phyloP scores from a whole-genome alignment of 2,888 invertebrate genomes.

The Hypsopygia costalis region DNA sequence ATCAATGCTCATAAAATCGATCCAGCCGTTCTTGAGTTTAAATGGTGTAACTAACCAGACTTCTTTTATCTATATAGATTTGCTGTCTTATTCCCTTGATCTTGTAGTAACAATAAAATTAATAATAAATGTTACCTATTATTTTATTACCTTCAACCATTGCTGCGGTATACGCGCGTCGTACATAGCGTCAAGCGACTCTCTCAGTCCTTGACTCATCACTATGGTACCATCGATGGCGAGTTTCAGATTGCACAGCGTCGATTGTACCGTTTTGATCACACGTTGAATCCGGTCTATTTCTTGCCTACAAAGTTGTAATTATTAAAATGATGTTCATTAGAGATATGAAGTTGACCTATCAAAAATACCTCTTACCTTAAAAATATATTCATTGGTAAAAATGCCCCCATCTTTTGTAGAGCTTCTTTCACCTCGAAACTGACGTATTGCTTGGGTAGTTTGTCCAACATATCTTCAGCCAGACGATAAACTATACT shows the following conservation, averaged over 20 bases:
- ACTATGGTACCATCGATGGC: conserved; percentile 99
- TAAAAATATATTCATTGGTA: conserved; percentile 98
- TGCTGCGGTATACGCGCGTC: conserved; percentile 95
- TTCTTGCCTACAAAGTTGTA: conserved; percentile 79
- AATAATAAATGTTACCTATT: too few relatives aligned
- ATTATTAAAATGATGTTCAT: not conserved
- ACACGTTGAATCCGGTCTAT: conserved; percentile 93
- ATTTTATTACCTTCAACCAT: conserved; percentile 90
- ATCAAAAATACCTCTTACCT: conserved; percentile 62
- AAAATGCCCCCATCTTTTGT: conserved; percentile 93
- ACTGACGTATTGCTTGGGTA: conserved; percentile 91
- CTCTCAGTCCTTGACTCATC: conserved; percentile 94
- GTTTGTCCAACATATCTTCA: conserved; percentile 91
- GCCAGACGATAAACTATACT: conserved; percentile 94
- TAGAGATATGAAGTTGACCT: too few relatives aligned
- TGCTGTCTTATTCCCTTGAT: too few relatives aligned
- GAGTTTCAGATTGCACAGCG: conserved; percentile 92
- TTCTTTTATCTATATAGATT: too few relatives aligned
- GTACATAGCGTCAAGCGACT: conserved; percentile 97
- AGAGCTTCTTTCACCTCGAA: conserved; percentile 95
- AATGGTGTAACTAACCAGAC: too few relatives aligned
- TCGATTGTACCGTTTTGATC: conserved; percentile 88
- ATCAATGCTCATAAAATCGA: too few relatives aligned
- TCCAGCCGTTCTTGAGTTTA: too few relatives aligned
- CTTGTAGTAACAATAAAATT: too few relatives aligned